Evolutionary conservation across 2,888 invertebrate species (phyloP).

Genomic region (Ormia ochracea): DNA sequence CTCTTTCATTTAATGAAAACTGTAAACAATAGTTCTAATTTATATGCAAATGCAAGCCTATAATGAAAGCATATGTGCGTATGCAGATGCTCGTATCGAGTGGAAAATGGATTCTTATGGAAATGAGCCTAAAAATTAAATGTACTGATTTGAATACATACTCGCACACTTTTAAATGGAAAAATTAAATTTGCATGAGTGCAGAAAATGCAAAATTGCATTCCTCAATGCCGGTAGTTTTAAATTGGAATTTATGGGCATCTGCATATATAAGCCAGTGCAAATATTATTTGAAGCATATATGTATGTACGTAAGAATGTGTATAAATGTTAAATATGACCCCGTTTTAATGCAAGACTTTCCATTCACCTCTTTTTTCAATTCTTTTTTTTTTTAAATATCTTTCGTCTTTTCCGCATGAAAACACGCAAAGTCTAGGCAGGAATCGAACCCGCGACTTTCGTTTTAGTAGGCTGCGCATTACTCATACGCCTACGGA

Average conservation of each 20-base stretch:
- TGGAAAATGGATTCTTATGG: slow-evolving; percentile 34
- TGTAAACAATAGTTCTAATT: slow-evolving; percentile 29
- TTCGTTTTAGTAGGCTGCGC: too few species aligned
- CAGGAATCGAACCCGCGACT: too few species aligned
- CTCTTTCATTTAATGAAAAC: slow-evolving; percentile 31
- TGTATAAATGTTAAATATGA: too few species aligned
- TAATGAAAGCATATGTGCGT: neutral
- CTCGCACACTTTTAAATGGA: neutral
- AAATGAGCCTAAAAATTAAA: neutral
- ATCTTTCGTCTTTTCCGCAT: too few species aligned
- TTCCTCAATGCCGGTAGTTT: neutral
- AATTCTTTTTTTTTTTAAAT: too few species aligned
- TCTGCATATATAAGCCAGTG: neutral
- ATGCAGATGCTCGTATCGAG: neutral
- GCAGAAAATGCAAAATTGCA: neutral
- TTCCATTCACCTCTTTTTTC: too few species aligned
- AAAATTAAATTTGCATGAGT: neutral
- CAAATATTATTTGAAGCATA: too few species aligned
- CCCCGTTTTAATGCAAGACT: too few species aligned
- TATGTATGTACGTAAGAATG: too few species aligned
- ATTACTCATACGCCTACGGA: too few species aligned
- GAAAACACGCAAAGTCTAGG: too few species aligned
- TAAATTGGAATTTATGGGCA: neutral
- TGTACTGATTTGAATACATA: neutral
- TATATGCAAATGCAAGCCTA: slow-evolving; percentile 36